Percentiles rank a stretch among this genome's conserved stretches.
Conservation (phyloP, 1,140 invertebrate genomes). For the Cecropterus lyciades region DNA sequence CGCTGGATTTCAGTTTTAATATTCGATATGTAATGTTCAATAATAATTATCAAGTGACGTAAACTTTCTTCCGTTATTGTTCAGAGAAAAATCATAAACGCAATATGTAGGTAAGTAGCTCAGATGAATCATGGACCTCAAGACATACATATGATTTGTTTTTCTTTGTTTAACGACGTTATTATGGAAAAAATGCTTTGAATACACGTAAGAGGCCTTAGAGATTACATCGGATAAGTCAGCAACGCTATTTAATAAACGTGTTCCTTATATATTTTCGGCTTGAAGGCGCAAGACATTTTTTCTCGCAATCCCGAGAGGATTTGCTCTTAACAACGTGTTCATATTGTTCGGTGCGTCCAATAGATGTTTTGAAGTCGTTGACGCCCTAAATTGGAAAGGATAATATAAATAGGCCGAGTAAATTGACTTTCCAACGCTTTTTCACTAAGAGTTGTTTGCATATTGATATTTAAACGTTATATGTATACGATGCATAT, state of each 20-base stretch:
- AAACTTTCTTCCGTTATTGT: background rate
- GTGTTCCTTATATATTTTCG: conserved; percentile 41
- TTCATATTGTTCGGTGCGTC: conserved; percentile 44
- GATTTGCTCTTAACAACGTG: conserved; percentile 45
- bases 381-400: conserved; percentile 39
- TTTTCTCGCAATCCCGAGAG: conserved; percentile 43
- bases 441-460: conserved; percentile 41
- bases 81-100: background rate
- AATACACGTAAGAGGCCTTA: conserved; percentile 37
- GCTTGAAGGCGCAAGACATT: conserved; percentile 34
- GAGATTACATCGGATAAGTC: conserved; percentile 43
- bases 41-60: too few relatives aligned
- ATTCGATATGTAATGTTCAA: too few relatives aligned
- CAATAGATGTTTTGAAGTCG: conserved; percentile 32
- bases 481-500: too few relatives aligned
- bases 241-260: conserved; percentile 41
- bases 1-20: too few relatives aligned
- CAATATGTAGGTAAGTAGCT: background rate
- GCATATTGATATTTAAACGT: conserved; percentile 58
- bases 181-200: conserved; percentile 39
- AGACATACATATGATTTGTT: conserved; percentile 21
- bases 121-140: conserved; percentile 7
- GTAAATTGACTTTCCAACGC: conserved; percentile 33
- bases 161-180: conserved; percentile 35
- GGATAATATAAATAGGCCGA: conserved; percentile 46